Evolutionary conservation across 2,797 vertebrate species (phyloP), one percentile per base, ranked within the genome.

Genomic region (Echeneis naucrates): DNA sequence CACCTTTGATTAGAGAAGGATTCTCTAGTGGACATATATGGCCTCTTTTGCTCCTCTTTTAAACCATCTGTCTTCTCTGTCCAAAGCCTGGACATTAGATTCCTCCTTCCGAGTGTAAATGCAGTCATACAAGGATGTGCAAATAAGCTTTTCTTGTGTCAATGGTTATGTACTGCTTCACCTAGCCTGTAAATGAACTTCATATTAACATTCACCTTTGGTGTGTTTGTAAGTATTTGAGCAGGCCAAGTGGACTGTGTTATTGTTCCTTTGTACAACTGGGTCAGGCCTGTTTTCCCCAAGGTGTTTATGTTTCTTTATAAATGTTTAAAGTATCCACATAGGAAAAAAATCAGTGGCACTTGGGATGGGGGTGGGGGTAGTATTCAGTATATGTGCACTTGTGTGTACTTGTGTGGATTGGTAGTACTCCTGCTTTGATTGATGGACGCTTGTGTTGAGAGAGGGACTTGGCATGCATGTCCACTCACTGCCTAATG

Each of bases 401-500:
- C 32, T 53, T 72, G 74, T 73, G 56, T 48, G 65, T 70, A 60
- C 32, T 53, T 72, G 74, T 73, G 56, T 48, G 65, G 70, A 60
- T 64, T 54, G 40, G 66, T 70, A 64, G 80, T 81, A 84, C 82
- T 80, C 63, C 77, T 51, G 48, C 53, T 35, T 56, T 91, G 89
- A 93, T 90, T 89, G 93, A 94, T 94, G 88, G 87, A 82, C 81
- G 75, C 77, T 85, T 77, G 65, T 76, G 72, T 84, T 67, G 72
- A 83, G 80, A 87, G 75, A 88, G 87, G 77, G 85, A 82, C 87
- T 93, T 94, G 90, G 90, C 91, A 93, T 93, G 90, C 92, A 87
- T 88, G 89, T 92, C 89, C 90, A 80, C 80, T 90, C 75, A 80
- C 90, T 85, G 84, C 86, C 91, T 95, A 95, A 95, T 94, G 81